Base-by-base conservation (phyloP, 23 tunicate genomes). In the Halocynthia aurantium region DNA sequence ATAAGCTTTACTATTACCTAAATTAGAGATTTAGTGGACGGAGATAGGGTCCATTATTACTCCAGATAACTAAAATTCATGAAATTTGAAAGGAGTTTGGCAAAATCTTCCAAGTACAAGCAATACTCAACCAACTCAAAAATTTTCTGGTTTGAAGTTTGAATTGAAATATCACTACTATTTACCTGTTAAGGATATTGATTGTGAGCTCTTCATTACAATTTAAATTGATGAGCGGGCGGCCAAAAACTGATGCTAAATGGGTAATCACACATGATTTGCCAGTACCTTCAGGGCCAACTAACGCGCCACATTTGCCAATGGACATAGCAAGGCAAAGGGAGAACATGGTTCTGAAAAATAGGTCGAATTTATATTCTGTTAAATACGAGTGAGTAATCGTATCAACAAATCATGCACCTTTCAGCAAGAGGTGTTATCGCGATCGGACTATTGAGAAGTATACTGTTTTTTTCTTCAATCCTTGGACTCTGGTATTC, bases 351-450 rank as follows among this genome's bases (percentile, higher is more conserved):
- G 92, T 87, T 69, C 98, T 92, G 71, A 15, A 73, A 77, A 64
- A 13, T 15, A 15, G 2, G 50, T 60, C 5, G 44, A 15, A 76
- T 11, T 57, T 2, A n/a, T 10, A 2, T 12, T 58, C 13, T n/a
- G 13, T 12, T 68, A 5, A 18, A 68, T n/a, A 13, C 1, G 5
- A 12, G 9, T 8, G 63, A 51, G n/a, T n/a, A 72, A 44, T 49
- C 11, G 5, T 10, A 13, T 11, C 52, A 64, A 13, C 12, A 50
- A 65, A 17, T 53, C 13, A 80, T 17, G 12, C 56, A 90, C 98
- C 88, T 86, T 78, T 92, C 98, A 10, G 92, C 73, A 9, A 80
- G 6, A 40, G 98, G 92, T 53, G 92, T 81, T 19, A 87, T 82
- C 7, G 75, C 93, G 22, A 75, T 75, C 56, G 78, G 78, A 8